Evolutionary conservation across 2,888 invertebrate genomes (phyloP).

Genomic region (Syrphus vitripennis): DNA sequence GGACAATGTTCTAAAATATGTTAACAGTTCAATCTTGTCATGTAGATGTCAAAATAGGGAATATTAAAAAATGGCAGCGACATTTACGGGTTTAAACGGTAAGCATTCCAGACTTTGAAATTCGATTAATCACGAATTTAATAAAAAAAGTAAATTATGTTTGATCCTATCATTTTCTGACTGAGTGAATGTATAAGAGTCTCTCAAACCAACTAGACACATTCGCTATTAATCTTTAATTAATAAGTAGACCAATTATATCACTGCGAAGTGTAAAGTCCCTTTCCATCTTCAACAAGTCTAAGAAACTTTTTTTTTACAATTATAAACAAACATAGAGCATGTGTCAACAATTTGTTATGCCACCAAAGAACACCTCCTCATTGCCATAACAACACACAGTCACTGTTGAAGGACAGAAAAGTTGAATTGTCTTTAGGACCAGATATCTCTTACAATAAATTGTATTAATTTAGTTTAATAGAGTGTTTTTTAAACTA

Average conservation of each 20-base stretch:
- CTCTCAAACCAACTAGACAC: too few species aligned
- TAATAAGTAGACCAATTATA: background rate
- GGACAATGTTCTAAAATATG: too few species aligned
- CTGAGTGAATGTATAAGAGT: too few species aligned
- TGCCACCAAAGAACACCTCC: background rate
- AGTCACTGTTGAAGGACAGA: constrained; percentile 46
- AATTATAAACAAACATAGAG: constrained; percentile 45
- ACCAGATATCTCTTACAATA: background rate
- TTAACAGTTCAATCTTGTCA: too few species aligned
- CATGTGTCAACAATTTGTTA: constrained; percentile 40
- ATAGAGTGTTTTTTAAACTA: constrained; percentile 13
- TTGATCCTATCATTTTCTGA: too few species aligned
- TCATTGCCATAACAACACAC: constrained; percentile 22
- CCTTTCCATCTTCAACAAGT: constrained; percentile 45
- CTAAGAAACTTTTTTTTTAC: constrained; percentile 9
- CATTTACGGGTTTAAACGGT: too few species aligned
- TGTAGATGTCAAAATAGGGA: too few species aligned
- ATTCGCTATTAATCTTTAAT: too few species aligned
- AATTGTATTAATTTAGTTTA: constrained; percentile 31
- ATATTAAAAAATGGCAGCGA: too few species aligned
- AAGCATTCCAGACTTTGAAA: too few species aligned
- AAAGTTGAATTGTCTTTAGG: constrained; percentile 10
- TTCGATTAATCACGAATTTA: too few species aligned
- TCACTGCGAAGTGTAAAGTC: background rate
- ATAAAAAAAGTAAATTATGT: too few species aligned